phyloP scores from a whole-genome alignment of 2,888 invertebrate genomes.

The Merodon equestris region DNA sequence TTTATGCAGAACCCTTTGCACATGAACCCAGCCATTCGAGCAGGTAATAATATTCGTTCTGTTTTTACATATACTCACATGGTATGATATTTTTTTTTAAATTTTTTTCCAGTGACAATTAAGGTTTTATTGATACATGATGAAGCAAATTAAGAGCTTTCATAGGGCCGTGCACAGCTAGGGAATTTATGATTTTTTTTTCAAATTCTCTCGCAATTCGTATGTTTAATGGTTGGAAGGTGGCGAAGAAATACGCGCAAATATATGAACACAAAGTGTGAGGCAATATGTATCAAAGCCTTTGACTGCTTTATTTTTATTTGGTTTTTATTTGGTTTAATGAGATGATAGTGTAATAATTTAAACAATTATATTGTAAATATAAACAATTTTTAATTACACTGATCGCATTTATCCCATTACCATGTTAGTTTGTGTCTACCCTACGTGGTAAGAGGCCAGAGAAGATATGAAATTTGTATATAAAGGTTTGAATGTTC shows the following conservation, averaged over 20 bases:
- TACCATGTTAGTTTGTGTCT: too few relatives aligned
- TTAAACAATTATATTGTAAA: too few relatives aligned
- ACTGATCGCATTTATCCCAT: too few relatives aligned
- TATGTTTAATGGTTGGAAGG: too few relatives aligned
- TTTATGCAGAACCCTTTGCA: constrained; percentile 79
- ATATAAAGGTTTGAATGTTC: too few relatives aligned
- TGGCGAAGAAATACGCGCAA: constrained; percentile 1
- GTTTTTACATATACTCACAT: background rate
- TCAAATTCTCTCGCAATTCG: too few relatives aligned
- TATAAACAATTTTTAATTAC: too few relatives aligned
- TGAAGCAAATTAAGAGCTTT: constrained; percentile 58
- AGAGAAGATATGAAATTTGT: too few relatives aligned
- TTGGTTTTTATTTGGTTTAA: background rate
- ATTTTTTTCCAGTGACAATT: constrained; percentile 39
- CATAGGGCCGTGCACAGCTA: constrained; percentile 49
- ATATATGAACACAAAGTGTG: too few relatives aligned
- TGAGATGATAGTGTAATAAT: background rate
- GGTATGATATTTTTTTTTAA: constrained; percentile 20
- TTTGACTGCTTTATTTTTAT: background rate
- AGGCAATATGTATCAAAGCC: too few relatives aligned
- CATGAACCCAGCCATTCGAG: constrained; percentile 79
- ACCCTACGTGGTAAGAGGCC: too few relatives aligned
- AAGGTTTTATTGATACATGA: constrained; percentile 63
- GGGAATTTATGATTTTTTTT: constrained; percentile 5
- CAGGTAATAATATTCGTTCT: constrained; percentile 74